Conservation (phyloP, 1,140 invertebrate species). For the Drosophila yakuba region DNA sequence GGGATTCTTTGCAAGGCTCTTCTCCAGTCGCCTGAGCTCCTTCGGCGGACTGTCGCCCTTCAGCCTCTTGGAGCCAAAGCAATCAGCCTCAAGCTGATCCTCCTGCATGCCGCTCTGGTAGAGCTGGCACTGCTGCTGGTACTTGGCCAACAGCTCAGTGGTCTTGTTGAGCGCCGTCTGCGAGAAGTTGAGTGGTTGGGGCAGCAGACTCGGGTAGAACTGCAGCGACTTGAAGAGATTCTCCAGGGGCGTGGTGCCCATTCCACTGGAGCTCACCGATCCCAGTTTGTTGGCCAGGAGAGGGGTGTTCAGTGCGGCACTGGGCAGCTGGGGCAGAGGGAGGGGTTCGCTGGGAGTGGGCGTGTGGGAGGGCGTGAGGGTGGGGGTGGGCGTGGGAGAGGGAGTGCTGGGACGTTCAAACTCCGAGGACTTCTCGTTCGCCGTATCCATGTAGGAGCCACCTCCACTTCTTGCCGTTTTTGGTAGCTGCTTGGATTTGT, state of each 20-base stretch:
- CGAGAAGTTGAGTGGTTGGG: conserved; percentile 81
- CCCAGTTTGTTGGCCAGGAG: conserved; percentile 69
- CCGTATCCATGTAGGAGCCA: conserved; percentile 38
- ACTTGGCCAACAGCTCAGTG: conserved; percentile 78
- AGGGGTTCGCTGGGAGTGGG: conserved; percentile 47
- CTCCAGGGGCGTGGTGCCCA: conserved; percentile 67
- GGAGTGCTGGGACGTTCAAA: conserved; percentile 58
- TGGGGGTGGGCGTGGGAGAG: conserved; percentile 51
- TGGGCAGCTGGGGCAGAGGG: conserved; percentile 50
- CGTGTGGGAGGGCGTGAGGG: conserved; percentile 39
- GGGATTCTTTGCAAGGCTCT: conserved; percentile 68
- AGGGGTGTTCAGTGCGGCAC: conserved; percentile 48
- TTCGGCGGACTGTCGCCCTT: conserved; percentile 61
- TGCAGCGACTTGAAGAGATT: conserved; percentile 83
- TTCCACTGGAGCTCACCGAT: conserved; percentile 21
- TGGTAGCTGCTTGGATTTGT: conserved; percentile 41
- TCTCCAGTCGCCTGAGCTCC: conserved; percentile 78
- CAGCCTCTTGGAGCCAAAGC: conserved; percentile 56
- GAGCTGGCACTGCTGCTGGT: conserved; percentile 81
- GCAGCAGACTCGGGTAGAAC: conserved; percentile 80
- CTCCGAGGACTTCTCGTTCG: conserved; percentile 47
- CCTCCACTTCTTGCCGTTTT: conserved; percentile 45
- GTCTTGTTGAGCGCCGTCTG: conserved; percentile 82
- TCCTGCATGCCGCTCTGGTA: conserved; percentile 68
- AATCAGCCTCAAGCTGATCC: conserved; percentile 55